Conservation (phyloP, 64 coral and sea anemone species). For the Pachyseris speciosa region DNA sequence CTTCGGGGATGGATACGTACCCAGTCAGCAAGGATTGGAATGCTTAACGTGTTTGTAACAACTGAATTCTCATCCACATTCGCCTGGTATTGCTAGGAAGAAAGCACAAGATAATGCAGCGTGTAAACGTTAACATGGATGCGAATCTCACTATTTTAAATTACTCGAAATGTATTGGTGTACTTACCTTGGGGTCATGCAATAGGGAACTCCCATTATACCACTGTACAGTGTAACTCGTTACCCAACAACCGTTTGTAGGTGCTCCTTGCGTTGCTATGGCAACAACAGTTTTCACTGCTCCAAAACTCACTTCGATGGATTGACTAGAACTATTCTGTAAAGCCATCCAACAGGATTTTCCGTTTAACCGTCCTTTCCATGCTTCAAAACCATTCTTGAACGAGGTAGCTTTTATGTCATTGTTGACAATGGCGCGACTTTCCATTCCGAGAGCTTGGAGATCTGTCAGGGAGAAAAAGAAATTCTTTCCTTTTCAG, state of each 20-base stretch:
- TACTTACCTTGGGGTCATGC: not conserved
- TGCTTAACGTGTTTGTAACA: not conserved
- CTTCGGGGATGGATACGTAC: not conserved
- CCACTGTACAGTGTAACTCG: not conserved
- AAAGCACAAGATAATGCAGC: not conserved
- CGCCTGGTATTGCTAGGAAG: not conserved
- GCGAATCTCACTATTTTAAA: not conserved
- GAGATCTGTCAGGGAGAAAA: not conserved
- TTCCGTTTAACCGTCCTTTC: not conserved
- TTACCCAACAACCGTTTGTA: not conserved
- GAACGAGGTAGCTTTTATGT: not conserved
- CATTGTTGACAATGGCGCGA: not conserved
- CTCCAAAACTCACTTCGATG: not conserved
- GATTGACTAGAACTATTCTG: not conserved
- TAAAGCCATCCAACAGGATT: not conserved
- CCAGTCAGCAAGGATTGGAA: not conserved
- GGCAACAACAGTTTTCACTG: not conserved
- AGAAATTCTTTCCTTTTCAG: not conserved
- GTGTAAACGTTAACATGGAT: not conserved
- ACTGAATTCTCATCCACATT: not conserved
- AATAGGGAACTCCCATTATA: not conserved
- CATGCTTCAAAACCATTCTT: not conserved
- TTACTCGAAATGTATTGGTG: not conserved
- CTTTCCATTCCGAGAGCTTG: conserved; percentile 13
- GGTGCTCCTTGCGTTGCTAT: conserved; percentile 25